Conservation (phyloP, 1,140 invertebrate species). For the Drosophila arizonae region DNA sequence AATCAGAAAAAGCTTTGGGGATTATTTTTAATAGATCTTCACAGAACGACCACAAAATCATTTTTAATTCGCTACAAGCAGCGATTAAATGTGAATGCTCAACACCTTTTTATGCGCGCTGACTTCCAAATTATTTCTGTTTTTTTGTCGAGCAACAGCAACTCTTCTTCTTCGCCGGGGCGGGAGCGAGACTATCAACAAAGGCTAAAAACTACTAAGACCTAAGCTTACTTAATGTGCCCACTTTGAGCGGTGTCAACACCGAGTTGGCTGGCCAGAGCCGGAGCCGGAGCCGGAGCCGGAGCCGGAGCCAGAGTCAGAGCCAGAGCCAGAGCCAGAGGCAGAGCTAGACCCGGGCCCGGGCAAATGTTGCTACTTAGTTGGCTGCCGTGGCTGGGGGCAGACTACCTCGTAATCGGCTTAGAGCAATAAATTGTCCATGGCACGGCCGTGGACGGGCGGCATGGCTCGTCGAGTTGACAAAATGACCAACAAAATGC, state of each 20-base stretch:
- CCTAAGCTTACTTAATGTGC: constrained; percentile 80
- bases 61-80: constrained; percentile 13
- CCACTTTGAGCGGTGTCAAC: constrained; percentile 73
- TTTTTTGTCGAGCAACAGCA: background rate
- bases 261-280: constrained; percentile 28
- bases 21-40: background rate
- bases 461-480: constrained; percentile 40
- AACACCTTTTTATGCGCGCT: constrained; percentile 15
- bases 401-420: constrained; percentile 63
- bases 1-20: background rate
- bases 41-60: constrained; percentile 5
- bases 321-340: constrained; percentile 12
- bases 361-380: constrained; percentile 57
- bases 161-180: constrained; percentile 15
- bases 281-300: background rate
- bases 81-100: constrained; percentile 4
- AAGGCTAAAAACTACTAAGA: constrained; percentile 69
- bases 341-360: constrained; percentile 17
- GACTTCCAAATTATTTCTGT: constrained; percentile 18
- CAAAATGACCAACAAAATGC: constrained; percentile 80
- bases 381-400: constrained; percentile 2
- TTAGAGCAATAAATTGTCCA: constrained; percentile 79
- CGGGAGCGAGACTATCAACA: constrained; percentile 44
- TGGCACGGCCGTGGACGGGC: constrained; percentile 43
- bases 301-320: background rate